Base-by-base conservation (phyloP, 37 sponge, comb jelly and placozoan species). In the Halichondria panicea region DNA sequence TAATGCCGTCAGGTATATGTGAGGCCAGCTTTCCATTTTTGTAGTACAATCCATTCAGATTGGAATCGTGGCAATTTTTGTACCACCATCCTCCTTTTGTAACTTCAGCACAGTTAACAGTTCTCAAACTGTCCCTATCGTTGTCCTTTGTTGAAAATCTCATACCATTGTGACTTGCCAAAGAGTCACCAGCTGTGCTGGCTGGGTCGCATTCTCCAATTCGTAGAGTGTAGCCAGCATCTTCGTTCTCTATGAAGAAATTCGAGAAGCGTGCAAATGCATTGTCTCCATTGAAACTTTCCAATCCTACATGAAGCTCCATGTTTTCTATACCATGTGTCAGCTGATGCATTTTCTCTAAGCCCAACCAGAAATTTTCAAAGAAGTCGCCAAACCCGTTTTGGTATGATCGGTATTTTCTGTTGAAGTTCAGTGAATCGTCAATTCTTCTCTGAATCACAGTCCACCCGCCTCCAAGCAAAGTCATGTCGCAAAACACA, bases 401-500 rank as follows among this genome's bases (percentile, higher is more conserved):
- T 53, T 72, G 62, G 61, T 88, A 88, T 12, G 54, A 43, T 15
- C 31, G 33, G 68, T 68, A 88, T 2, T 22, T 22, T 39, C 72
- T 46, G 12, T 77, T 27, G 72, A 88, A 88, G 32, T 68, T 43
- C 43, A 77, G 54, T 6, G 31, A 12, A 27, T 38, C 57, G 11
- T 77, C 55, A 7, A 74, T 36, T 56, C 88, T 32, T 66, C 88
- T 60, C 59, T 81, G 88, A 55, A 88, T 82, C 9, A 88, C 61
- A 0, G 82, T 88, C 88, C 88, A 88, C 4, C 88, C 88, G 30
- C 82, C 82, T 37, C 82, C 88, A 9, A 22, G 44, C 27, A 77
- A 35, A 4, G 33, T 32, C 88, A 88, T 81, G 65, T 88, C 88
- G 61, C 88, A 88, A 73, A 66, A 88, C 0, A 82, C 88, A 27